phyloP scores from a whole-genome alignment of 2,888 invertebrate genomes.

The Atethmia centrago region DNA sequence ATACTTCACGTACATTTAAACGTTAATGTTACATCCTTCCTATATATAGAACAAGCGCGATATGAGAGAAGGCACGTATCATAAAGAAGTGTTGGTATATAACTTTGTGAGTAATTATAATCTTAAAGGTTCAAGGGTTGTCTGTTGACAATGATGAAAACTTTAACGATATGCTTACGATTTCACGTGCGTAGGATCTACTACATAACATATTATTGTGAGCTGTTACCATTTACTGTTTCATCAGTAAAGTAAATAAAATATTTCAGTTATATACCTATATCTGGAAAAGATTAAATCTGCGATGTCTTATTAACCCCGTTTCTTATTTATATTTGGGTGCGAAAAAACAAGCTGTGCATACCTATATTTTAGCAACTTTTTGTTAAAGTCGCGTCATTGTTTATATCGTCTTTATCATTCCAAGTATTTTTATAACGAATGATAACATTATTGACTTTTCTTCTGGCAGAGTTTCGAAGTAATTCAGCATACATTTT shows the following conservation, averaged over 20 bases:
- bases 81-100: constrained; percentile 9
- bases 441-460: constrained; percentile 33
- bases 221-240: constrained; percentile 10
- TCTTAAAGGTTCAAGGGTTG: not conserved
- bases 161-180: not conserved
- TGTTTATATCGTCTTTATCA: constrained; percentile 52
- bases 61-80: constrained; percentile 22
- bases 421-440: constrained; percentile 28
- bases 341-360: constrained; percentile 42
- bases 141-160: constrained; percentile 17
- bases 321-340: constrained; percentile 39
- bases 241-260: constrained; percentile 26
- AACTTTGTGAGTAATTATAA: constrained; percentile 6
- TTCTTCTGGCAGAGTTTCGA: not conserved
- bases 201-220: constrained; percentile 17
- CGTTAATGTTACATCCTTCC: constrained; percentile 64
- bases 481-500: not conserved
- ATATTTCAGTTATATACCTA: constrained; percentile 25
- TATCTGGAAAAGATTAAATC: constrained; percentile 34
- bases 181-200: not conserved
- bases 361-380: constrained; percentile 52
- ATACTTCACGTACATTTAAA: constrained; percentile 70
- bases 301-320: constrained; percentile 60
- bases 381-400: constrained; percentile 38
- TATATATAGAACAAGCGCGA: constrained; percentile 65